These are phyloP conservation scores for Thunnus albacares DNA, from an alignment of 2,797 vertebrate genomes.

Conservation along the genomic window DNA sequence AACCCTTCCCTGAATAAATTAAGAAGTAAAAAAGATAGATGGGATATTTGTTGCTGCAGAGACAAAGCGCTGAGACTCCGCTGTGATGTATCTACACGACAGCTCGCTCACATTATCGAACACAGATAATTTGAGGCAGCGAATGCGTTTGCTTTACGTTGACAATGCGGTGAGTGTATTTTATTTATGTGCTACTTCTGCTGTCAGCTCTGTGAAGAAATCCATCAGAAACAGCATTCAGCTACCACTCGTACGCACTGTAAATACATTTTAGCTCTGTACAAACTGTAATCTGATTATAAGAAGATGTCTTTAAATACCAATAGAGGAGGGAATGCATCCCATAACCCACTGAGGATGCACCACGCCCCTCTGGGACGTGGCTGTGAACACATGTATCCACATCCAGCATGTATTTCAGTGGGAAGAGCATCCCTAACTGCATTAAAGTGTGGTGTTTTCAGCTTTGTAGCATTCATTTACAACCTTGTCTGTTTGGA, in stretches of 20 bases:
- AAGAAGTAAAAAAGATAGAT: constrained; percentile 58
- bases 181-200: constrained; percentile 3
- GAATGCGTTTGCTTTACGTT: not conserved
- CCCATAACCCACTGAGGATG: no score
- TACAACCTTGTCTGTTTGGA: no score
- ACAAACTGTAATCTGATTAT: not conserved
- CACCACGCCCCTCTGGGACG: not conserved
- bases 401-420: not conserved
- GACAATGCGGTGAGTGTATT: not conserved
- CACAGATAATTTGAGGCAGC: constrained; percentile 27
- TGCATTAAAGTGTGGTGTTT: not conserved
- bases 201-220: not conserved
- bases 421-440: not conserved
- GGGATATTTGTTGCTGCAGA: constrained; percentile 50
- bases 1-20: constrained; percentile 31
- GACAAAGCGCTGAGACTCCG: constrained; percentile 20
- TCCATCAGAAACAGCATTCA: not conserved
- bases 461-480: not conserved
- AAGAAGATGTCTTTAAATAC: not conserved
- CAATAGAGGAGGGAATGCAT: not conserved
- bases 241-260: no score
- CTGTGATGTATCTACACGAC: constrained; percentile 35
- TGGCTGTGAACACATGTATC: not conserved
- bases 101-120: constrained; percentile 31
- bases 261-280: not conserved